These are phyloP conservation scores for Microhierax caerulescens DNA, from an alignment of 2,797 vertebrate species.

Conservation along the genomic window DNA sequence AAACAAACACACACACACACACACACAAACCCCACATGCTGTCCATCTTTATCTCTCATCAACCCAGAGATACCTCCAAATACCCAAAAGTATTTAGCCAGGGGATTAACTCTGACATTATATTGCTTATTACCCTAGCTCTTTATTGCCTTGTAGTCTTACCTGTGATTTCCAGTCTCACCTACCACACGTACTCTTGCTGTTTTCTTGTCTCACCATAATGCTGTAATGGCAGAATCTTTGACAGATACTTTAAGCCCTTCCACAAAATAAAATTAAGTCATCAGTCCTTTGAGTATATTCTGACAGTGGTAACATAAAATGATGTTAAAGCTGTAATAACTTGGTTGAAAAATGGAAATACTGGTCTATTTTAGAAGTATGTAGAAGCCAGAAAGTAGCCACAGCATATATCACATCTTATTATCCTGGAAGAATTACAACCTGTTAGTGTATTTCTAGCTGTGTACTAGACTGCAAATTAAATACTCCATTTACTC, in stretches of 20 bases:
- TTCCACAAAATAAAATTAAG: background rate
- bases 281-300: background rate
- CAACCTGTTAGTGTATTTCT: background rate
- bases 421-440: slow-evolving; percentile 4
- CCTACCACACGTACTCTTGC: too few species aligned
- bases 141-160: background rate
- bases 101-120: background rate
- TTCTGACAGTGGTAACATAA: background rate
- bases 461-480: background rate
- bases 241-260: background rate
- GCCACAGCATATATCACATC: background rate
- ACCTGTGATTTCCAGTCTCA: background rate
- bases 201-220: background rate
- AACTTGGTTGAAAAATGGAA: background rate
- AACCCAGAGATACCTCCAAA: background rate
- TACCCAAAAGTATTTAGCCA: background rate
- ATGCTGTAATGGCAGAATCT: background rate
- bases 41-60: background rate
- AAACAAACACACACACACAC: accelerated
- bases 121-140: background rate
- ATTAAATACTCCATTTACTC: background rate
- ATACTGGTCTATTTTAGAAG: background rate
- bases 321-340: background rate
- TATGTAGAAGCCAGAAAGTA: background rate
- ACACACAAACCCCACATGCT: background rate